phyloP scores from a whole-genome alignment of 2,797 vertebrate genomes.

The Knipowitschia caucasica region DNA sequence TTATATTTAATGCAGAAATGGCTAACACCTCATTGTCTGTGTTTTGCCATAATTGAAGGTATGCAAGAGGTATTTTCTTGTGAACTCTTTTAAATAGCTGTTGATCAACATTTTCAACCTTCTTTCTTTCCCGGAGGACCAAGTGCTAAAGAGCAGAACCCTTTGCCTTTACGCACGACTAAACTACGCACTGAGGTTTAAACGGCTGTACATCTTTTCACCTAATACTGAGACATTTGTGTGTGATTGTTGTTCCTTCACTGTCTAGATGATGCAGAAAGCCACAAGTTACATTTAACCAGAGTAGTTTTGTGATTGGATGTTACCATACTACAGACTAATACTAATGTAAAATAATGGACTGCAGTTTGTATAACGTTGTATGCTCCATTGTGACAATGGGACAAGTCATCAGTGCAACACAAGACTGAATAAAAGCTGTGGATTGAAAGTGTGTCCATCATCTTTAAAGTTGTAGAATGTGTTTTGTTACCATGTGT shows the following conservation, averaged over 20 bases:
- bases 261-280: slow-evolving; percentile 57
- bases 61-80: slow-evolving; percentile 11
- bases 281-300: slow-evolving; percentile 59
- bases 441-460: slow-evolving; percentile 61
- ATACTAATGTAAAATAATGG: slow-evolving; percentile 31
- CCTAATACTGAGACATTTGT: slow-evolving; percentile 21
- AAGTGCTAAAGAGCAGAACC: slow-evolving; percentile 44
- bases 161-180: slow-evolving; percentile 33
- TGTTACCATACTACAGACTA: slow-evolving; percentile 57
- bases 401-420: slow-evolving; percentile 57
- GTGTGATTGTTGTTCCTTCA: slow-evolving; percentile 37
- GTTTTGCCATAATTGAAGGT: slow-evolving; percentile 33
- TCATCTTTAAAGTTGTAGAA: too few relatives aligned
- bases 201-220: slow-evolving; percentile 15
- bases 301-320: slow-evolving; percentile 69
- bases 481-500: neutral
- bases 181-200: slow-evolving; percentile 17
- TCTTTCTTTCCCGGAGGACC: slow-evolving; percentile 43
- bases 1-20: slow-evolving; percentile 32
- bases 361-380: slow-evolving; percentile 58
- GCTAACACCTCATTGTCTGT: slow-evolving; percentile 12
- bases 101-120: slow-evolving; percentile 27
- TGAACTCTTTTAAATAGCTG: slow-evolving; percentile 14
- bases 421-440: slow-evolving; percentile 74
- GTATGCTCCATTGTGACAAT: slow-evolving; percentile 42